Conservation (phyloP, 2,113 vertebrate species). For the Furnarius figulus region DNA sequence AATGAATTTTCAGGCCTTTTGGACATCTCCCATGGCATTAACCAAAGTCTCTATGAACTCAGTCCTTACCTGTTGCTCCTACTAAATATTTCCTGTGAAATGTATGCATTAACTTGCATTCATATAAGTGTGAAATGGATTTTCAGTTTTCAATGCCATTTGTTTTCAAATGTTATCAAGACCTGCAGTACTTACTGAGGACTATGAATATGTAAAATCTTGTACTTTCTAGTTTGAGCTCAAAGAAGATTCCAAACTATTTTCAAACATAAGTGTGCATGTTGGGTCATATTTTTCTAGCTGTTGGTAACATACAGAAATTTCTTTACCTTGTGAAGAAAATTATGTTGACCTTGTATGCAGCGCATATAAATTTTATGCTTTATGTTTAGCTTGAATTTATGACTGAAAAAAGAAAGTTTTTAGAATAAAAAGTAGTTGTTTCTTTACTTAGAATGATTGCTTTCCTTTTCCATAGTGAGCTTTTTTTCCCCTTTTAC, state of each 20-base stretch:
- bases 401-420: neutral
- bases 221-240: neutral
- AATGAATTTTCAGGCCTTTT: neutral
- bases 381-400: neutral
- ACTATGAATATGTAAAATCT: neutral
- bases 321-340: neutral
- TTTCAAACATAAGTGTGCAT: neutral
- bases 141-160: neutral
- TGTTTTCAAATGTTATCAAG: neutral
- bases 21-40: neutral
- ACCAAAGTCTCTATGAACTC: neutral
- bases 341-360: neutral
- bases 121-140: neutral
- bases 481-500: neutral
- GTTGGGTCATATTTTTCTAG: neutral
- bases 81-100: neutral
- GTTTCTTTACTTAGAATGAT: neutral
- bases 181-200: neutral
- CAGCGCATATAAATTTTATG: neutral
- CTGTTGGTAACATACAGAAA: neutral
- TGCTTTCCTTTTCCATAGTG: neutral
- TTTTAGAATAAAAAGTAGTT: neutral
- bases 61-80: neutral
- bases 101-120: neutral
- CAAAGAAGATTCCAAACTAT: neutral